Evolutionary conservation across 2,113 vertebrate species (phyloP), one percentile per base, ranked within the genome.

Genomic region (Urocolius indicus): DNA sequence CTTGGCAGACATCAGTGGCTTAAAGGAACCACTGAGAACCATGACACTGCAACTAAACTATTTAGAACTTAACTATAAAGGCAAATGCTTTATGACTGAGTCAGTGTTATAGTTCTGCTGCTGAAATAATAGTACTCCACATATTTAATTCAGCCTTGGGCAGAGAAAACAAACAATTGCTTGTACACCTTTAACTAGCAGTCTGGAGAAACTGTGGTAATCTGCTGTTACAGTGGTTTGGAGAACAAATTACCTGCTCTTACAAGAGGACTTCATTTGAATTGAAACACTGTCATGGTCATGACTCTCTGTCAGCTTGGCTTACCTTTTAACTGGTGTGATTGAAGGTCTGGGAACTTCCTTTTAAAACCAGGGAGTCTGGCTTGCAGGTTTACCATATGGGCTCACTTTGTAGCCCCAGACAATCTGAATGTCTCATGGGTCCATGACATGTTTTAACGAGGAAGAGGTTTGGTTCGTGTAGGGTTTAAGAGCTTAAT

Each of bases 201-300:
- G 27, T 4, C n/a, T 24, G 45, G 30, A 82, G 66, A 48, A 87
- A 14, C 7, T 20, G 13, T 7, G 34, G 38, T 26, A 20, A 19
- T 22, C 20, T 29, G 27, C 34, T 78, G 41, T 57, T 68, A 11
- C 4, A 21, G 41, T 52, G 38, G 22, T 55, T 55, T 55, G 55
- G 30, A 68, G n/a, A 21, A 32, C 27, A 73, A 51, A 19, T 63
- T 1, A 9, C 5, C 59, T 49, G 34, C 19, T 85, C 34, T 59
- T 38, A 1, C 18, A 32, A n/a, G 61, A 66, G 34, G 17, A 24
- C 32, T 79, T 36, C 11, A 20, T 2, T 5, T 2, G 1, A 49
- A 43, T n/a, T 45, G 52, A 16, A 49, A 20, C 6, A 1, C 11
- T 63, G 0, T 24, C 5, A 1, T 26, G 68, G 49, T 30, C 17